Base-by-base conservation (phyloP, 1,140 invertebrate species). In the Papilio dardanus region DNA sequence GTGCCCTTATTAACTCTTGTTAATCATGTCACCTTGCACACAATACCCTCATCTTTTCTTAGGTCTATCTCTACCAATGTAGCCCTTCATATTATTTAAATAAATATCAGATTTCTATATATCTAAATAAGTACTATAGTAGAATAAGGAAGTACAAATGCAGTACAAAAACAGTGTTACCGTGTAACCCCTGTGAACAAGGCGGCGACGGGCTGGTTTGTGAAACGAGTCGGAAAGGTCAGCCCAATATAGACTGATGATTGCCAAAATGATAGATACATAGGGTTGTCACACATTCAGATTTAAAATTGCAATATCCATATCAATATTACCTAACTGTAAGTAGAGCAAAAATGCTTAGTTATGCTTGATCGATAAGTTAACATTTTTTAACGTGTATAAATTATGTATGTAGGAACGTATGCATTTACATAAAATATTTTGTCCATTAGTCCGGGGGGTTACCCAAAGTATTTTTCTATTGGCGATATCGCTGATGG, bases 191-290 rank as follows among this genome's bases (percentile, higher is more conserved):
- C 69, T 67, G 71, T 35, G 16, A 42, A 24, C 10, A 35, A 71
- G 50, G 24, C 68, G 71, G 74, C 73, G 46, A 75, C 67, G 69
- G 66, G 68, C 77, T 83, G 74, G 75, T 85, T 84, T 81, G 75
- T 79, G 74, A 79, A 83, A 79, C 83, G 73, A 62, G 80, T 76
- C 58, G 28, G n/a, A 86, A 84, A 87, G 84, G 86, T 87, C 86
- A 79, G 16, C 5, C 81, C 81, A 81, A 88, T 84, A 84, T 71
- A 83, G 84, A 54, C 58, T 79, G 76, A 79, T 78, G 79, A 81
- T 83, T 79, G 79, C 83, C 81, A 83, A 84, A 87, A 87, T 77
- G 68, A 77, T 79, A 79, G 74, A 71, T 37, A 71, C 28, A 54
- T 71, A 71, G 40, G 68, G 68, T 50, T 71, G 68, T 10, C 40